Conservation (phyloP, 2,888 invertebrate species). For the Eutolmus rufibarbis region DNA sequence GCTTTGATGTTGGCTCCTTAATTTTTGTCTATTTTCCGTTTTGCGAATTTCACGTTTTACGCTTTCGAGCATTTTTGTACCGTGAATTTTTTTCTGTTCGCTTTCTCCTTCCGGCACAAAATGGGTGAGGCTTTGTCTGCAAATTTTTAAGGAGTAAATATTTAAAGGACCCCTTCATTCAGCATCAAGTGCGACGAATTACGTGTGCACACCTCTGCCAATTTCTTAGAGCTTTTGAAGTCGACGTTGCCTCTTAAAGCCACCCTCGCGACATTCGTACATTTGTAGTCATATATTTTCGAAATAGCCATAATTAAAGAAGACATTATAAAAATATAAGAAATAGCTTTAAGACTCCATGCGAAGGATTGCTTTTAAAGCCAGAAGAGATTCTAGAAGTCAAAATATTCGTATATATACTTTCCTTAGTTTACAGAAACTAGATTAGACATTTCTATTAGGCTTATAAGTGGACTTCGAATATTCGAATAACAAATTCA, state of each 20-base stretch:
- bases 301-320: neutral
- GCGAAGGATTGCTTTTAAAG: too few species aligned
- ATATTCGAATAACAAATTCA: too few species aligned
- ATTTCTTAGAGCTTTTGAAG: neutral
- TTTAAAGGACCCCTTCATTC: neutral
- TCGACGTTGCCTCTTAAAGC: neutral
- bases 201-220: neutral
- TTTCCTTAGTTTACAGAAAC: too few species aligned
- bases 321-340: neutral
- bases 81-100: neutral
- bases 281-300: too few species aligned
- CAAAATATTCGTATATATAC: too few species aligned
- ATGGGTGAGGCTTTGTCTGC: neutral
- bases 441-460: too few species aligned
- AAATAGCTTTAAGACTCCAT: too few species aligned
- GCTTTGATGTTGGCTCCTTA: conserved; percentile 19
- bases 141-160: neutral
- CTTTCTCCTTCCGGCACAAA: neutral
- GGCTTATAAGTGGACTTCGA: too few species aligned
- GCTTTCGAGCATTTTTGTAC: conserved; percentile 16
- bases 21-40: conserved; percentile 29
- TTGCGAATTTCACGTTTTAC: conserved; percentile 15
- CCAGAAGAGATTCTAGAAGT: too few species aligned
- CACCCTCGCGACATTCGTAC: too few species aligned
- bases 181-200: neutral